Percentiles rank a stretch among this genome's conserved stretches.
These are phyloP conservation scores for Phainopepla nitens DNA, from an alignment of 2,113 vertebrate species.

Conservation along the genomic window DNA sequence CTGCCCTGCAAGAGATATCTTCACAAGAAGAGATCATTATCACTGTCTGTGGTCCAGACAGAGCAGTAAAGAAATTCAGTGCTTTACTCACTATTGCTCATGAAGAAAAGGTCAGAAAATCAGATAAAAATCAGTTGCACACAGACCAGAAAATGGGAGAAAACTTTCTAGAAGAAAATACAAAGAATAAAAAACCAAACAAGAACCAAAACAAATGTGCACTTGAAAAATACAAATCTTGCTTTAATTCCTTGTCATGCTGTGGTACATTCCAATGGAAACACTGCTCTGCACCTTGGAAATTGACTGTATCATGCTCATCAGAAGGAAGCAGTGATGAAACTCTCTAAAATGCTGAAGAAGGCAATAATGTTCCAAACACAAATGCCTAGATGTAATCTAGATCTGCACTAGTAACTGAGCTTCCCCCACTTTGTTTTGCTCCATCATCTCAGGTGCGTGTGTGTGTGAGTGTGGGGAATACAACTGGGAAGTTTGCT, in stretches of 20 bases:
- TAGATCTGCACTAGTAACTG: background rate
- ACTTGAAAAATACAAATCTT: background rate
- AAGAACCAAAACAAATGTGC: background rate
- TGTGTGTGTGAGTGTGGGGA: background rate
- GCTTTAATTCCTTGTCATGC: background rate
- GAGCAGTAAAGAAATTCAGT: background rate
- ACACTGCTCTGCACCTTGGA: background rate
- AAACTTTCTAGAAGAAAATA: background rate
- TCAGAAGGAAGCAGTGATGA: background rate
- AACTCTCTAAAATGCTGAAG: background rate
- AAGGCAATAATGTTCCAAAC: background rate
- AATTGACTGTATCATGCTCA: background rate
- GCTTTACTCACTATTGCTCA: constrained; percentile 33
- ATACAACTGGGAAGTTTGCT: background rate
- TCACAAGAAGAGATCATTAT: constrained; percentile 18
- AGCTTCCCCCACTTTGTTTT: background rate
- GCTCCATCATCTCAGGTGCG: background rate
- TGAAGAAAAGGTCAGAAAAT: background rate
- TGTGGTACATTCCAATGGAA: background rate
- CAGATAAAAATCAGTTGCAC: constrained; percentile 8
- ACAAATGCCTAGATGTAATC: background rate
- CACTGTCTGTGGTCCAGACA: constrained; percentile 23
- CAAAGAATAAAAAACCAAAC: background rate
- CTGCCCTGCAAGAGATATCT: background rate
- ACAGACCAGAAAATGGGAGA: background rate